Percentiles rank a stretch among this genome's conserved stretches.
These are phyloP conservation scores for Ptychadena robeensis DNA, from an alignment of 2,797 vertebrate species.

Conservation along the genomic window DNA sequence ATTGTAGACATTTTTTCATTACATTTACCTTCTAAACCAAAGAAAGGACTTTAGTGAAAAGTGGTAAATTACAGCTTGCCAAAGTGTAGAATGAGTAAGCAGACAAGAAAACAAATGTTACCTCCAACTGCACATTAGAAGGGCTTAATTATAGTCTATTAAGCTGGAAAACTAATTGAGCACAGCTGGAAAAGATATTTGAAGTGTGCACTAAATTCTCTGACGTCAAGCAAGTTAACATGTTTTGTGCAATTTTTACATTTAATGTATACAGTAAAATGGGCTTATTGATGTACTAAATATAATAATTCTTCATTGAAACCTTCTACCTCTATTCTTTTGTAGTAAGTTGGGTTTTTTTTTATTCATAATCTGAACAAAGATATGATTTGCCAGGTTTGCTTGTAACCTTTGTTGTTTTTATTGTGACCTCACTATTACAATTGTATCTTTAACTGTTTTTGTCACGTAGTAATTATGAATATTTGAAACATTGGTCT, in stretches of 20 bases:
- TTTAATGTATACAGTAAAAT: slow-evolving; percentile 20
- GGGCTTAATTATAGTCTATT: slow-evolving; percentile 62
- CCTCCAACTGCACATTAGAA: slow-evolving; percentile 59
- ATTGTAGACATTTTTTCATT: no score
- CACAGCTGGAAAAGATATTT: slow-evolving; percentile 65
- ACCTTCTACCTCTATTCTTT: no score
- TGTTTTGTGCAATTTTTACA: slow-evolving; percentile 59
- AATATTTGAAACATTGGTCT: no score
- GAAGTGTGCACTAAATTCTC: slow-evolving; percentile 52
- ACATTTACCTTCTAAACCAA: slow-evolving; percentile 55
- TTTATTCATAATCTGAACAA: no score
- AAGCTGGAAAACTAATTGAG: slow-evolving; percentile 55
- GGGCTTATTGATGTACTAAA: background rate
- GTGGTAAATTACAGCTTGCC: slow-evolving; percentile 66
- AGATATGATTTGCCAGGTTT: no score
- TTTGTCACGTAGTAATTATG: no score
- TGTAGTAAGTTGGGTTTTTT: no score
- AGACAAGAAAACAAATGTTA: slow-evolving; percentile 67
- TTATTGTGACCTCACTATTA: no score
- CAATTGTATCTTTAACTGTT: no score
- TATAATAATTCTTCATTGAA: no score
- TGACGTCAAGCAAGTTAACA: slow-evolving; percentile 46
- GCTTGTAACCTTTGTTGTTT: no score
- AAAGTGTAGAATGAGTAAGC: slow-evolving; percentile 62
- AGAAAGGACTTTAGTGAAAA: slow-evolving; percentile 66